These are phyloP conservation scores for Bergia puertoricense DNA, from an alignment of 92 coral and sea anemone species.

Conservation along the genomic window DNA sequence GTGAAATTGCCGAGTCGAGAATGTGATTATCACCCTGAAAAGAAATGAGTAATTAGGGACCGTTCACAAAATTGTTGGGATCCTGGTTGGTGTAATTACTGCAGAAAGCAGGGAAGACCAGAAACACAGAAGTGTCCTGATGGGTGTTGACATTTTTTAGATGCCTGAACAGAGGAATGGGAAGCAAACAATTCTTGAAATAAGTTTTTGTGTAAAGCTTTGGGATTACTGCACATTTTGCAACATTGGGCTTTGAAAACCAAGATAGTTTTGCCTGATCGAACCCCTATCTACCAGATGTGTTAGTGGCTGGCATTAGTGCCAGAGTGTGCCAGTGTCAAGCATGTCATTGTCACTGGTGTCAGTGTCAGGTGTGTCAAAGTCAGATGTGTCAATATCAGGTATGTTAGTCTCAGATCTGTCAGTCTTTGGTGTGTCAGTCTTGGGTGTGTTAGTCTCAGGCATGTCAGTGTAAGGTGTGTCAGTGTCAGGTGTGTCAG, in stretches of 20 bases:
- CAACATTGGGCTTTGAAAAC: neutral
- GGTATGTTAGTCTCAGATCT: neutral
- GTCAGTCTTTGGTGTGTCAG: neutral
- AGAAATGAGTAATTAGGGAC: neutral
- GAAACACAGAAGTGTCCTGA: neutral
- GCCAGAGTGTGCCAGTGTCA: neutral
- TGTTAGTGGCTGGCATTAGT: neutral
- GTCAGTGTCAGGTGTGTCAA: neutral
- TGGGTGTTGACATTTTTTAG: neutral
- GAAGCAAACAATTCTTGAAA: too few species aligned
- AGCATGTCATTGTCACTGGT: neutral
- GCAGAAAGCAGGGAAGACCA: neutral
- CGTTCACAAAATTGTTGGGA: neutral
- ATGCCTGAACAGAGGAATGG: neutral
- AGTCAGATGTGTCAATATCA: neutral
- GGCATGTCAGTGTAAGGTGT: neutral
- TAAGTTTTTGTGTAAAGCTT: neutral
- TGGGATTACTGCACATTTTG: too few species aligned
- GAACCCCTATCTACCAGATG: neutral
- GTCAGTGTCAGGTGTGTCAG: neutral
- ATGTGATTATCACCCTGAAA: conserved; percentile 89
- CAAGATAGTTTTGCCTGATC: neutral
- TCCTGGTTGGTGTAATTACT: neutral
- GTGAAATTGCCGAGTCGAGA: conserved; percentile 82
- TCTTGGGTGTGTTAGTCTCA: neutral